Evolutionary conservation across 2,113 vertebrate genomes (phyloP).

Genomic region (Colinus virginianus): DNA sequence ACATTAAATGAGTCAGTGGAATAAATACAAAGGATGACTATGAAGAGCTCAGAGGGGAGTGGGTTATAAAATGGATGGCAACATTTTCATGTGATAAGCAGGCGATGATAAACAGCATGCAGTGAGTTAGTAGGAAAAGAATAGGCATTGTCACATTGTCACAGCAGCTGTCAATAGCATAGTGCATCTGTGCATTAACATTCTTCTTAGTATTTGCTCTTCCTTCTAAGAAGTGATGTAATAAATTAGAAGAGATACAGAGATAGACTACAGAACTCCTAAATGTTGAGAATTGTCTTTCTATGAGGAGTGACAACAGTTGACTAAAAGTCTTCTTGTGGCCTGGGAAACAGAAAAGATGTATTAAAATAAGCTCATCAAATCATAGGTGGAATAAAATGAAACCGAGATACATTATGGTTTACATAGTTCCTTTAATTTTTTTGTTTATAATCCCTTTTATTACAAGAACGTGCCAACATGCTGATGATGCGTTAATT

Average conservation of each 20-base stretch:
- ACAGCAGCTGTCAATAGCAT: not conserved
- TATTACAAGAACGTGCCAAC: not conserved
- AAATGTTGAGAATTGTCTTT: not conserved
- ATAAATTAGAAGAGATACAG: not conserved
- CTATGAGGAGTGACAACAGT: not conserved
- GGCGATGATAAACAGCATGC: not conserved
- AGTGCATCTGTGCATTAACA: not conserved
- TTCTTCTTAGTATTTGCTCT: not conserved
- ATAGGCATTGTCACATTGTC: not conserved
- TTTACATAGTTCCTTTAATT: fast-evolving
- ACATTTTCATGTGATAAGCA: not conserved
- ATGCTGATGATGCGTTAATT: not conserved
- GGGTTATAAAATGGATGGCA: not conserved
- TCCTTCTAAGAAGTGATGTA: not conserved
- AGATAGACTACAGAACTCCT: not conserved
- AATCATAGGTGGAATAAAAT: not conserved
- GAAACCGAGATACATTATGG: not conserved
- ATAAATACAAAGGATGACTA: not conserved
- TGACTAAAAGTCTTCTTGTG: not conserved
- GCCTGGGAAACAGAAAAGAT: not conserved
- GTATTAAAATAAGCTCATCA: not conserved
- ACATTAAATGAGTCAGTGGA: not conserved
- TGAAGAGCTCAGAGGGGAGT: not conserved
- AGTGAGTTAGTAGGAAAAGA: not conserved
- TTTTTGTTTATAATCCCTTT: not conserved